phyloP scores from a whole-genome alignment of 2,113 vertebrate genomes.

The Rhinogobius similis region DNA sequence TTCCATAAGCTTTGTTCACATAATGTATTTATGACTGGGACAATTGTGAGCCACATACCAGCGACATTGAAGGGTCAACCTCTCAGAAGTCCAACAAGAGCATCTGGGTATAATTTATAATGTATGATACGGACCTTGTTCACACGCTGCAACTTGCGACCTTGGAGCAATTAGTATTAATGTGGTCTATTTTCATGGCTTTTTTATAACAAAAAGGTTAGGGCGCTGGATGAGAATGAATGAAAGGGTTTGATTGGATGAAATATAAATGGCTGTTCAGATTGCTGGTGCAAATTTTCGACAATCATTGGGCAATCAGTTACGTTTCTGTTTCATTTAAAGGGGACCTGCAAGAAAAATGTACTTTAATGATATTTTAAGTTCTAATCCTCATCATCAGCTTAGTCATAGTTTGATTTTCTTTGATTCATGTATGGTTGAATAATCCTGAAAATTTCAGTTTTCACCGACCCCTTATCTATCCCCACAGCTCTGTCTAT shows the following conservation, averaged over 20 bases:
- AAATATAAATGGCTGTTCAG: not conserved
- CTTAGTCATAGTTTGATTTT: too few relatives aligned
- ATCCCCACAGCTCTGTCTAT: too few relatives aligned
- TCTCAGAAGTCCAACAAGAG: not conserved
- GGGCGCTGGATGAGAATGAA: not conserved
- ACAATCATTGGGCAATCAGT: not conserved
- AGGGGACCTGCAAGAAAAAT: too few relatives aligned
- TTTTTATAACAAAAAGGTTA: not conserved
- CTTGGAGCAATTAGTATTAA: constrained; percentile 1
- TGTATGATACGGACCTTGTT: not conserved
- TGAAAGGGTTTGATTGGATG: not conserved
- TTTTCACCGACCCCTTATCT: too few relatives aligned
- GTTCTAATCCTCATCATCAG: too few relatives aligned
- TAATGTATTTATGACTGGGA: constrained; percentile 66
- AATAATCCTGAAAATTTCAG: too few relatives aligned
- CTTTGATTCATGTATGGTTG: too few relatives aligned
- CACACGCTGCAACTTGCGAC: not conserved
- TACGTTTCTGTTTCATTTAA: not conserved
- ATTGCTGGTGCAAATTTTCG: not conserved
- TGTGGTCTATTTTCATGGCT: constrained; percentile 2
- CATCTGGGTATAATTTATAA: not conserved
- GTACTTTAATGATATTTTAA: too few relatives aligned
- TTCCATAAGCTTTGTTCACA: constrained; percentile 33
- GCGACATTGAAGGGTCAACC: not conserved
- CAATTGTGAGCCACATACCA: constrained; percentile 53